Evolutionary conservation across 2,113 vertebrate genomes (phyloP).

Genomic region (Aythya baeri): DNA sequence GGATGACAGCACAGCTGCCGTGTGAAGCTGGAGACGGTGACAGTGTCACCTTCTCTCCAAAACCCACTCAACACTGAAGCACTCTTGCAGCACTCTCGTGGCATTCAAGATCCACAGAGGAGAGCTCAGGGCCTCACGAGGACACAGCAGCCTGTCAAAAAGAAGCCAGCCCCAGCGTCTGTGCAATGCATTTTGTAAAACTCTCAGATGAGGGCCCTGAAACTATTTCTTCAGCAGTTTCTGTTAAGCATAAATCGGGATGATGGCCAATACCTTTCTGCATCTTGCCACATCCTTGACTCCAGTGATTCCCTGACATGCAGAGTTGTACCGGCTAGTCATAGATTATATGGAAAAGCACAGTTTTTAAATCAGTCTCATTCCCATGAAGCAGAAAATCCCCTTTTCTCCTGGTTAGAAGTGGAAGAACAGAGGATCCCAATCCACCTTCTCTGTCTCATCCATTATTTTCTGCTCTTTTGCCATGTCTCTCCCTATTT

Average conservation of each 20-base stretch:
- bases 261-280: not conserved
- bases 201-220: not conserved
- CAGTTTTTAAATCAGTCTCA: not conserved
- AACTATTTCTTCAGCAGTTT: not conserved
- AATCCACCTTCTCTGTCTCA: constrained; percentile 45
- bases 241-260: not conserved
- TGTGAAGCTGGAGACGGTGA: not conserved
- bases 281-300: not conserved
- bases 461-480: constrained; percentile 58
- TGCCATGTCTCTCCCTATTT: constrained; percentile 3
- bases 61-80: not conserved
- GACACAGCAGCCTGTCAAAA: not conserved
- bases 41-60: not conserved
- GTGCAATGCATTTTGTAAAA: not conserved
- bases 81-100: not conserved
- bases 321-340: not conserved
- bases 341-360: not conserved
- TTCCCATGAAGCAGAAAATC: not conserved
- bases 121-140: not conserved
- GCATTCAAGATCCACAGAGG: not conserved
- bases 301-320: not conserved
- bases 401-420: not conserved
- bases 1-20: not conserved
- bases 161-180: not conserved
- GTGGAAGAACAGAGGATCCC: not conserved